phyloP scores from a whole-genome alignment of 2,797 vertebrate species.

The Sphenopsis melanotis region DNA sequence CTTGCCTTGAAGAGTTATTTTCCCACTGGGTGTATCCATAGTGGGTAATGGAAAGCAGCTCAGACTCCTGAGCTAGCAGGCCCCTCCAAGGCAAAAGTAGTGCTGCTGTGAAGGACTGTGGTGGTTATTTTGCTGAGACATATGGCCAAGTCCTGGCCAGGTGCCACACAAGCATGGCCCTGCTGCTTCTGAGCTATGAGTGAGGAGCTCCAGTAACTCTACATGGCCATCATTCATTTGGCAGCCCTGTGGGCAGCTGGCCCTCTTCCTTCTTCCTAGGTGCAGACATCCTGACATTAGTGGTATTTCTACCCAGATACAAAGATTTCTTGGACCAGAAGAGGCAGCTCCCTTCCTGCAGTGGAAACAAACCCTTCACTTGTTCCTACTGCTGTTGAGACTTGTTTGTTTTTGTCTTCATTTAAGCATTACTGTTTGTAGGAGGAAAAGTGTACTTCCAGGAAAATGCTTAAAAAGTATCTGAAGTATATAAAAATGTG shows the following conservation, averaged over 20 bases:
- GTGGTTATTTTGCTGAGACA: neutral
- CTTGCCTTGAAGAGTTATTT: neutral
- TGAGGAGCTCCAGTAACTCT: neutral
- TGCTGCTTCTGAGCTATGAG: neutral
- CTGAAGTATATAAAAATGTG: neutral
- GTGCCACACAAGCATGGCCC: fast-evolving
- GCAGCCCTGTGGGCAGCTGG: neutral
- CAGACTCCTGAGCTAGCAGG: neutral
- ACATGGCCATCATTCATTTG: fast-evolving
- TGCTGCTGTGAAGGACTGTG: neutral
- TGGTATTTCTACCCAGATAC: neutral
- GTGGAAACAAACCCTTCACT: neutral
- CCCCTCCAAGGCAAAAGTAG: neutral
- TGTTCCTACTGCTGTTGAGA: neutral
- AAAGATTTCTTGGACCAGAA: neutral
- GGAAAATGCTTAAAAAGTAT: neutral
- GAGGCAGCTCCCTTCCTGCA: neutral
- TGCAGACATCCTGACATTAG: neutral
- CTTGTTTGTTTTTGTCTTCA: neutral
- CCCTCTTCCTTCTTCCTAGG: neutral
- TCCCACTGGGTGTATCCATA: neutral
- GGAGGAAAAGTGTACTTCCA: neutral
- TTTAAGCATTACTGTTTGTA: neutral
- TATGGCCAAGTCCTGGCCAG: neutral
- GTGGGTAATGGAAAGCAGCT: neutral